Evolutionary conservation across 1,140 invertebrate genomes (phyloP).

Genomic region (Drosophila nigromelanica): DNA sequence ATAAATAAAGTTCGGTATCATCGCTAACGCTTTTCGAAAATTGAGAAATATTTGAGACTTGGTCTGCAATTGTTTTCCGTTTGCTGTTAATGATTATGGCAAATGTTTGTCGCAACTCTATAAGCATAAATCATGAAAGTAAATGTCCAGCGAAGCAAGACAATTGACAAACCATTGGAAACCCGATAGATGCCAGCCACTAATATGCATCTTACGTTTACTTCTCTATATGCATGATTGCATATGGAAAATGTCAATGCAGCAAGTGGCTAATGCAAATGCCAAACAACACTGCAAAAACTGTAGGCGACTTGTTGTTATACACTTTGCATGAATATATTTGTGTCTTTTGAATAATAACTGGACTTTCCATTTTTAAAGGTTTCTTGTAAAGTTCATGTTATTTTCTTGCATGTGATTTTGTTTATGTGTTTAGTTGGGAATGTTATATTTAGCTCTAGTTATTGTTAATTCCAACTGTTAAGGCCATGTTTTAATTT

Average conservation of each 20-base stretch:
- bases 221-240: constrained; percentile 66
- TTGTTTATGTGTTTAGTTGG: no score
- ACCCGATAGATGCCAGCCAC: constrained; percentile 64
- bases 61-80: constrained; percentile 32
- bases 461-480: no score
- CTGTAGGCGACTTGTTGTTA: not conserved
- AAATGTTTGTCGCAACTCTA: constrained; percentile 38
- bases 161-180: constrained; percentile 71
- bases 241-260: constrained; percentile 68
- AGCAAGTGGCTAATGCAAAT: constrained; percentile 38
- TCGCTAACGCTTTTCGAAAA: constrained; percentile 48
- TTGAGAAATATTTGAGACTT: not conserved
- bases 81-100: constrained; percentile 59
- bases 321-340: constrained; percentile 16
- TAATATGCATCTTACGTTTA: constrained; percentile 38
- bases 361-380: not conserved
- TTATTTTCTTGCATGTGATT: no score
- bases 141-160: constrained; percentile 58
- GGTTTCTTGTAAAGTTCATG: not conserved
- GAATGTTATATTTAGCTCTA: no score
- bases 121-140: constrained; percentile 68
- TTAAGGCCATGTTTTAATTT: no score
- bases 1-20: constrained; percentile 43
- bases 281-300: constrained; percentile 11
- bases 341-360: not conserved